Conservation (phyloP, 2,888 invertebrate genomes). For the Hyles lineata region DNA sequence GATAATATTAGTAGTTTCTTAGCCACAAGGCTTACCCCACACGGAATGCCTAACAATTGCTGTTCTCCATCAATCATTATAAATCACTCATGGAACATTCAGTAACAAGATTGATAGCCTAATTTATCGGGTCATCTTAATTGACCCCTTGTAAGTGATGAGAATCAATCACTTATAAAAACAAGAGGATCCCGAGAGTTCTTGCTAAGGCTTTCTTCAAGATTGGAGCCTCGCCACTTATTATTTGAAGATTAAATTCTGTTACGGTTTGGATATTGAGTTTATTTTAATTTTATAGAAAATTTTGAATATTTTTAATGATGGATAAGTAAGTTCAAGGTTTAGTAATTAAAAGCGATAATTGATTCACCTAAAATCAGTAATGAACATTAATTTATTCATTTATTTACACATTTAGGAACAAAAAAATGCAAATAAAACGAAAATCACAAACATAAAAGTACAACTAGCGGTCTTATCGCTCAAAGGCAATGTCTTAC, state of each 20-base stretch:
- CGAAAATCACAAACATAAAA: too few species aligned
- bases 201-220: slow-evolving; percentile 43
- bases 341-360: too few species aligned
- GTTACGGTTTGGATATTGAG: not conserved
- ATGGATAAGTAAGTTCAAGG: not conserved
- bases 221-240: slow-evolving; percentile 41
- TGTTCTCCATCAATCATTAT: slow-evolving; percentile 27
- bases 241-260: slow-evolving; percentile 34
- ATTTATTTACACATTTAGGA: too few species aligned
- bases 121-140: slow-evolving; percentile 64
- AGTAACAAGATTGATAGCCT: slow-evolving; percentile 48
- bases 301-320: not conserved
- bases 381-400: too few species aligned
- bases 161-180: slow-evolving; percentile 49
- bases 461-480: too few species aligned
- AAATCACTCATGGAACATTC: slow-evolving; percentile 28
- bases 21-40: not conserved
- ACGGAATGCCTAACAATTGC: slow-evolving; percentile 5
- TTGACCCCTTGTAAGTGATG: slow-evolving; percentile 46
- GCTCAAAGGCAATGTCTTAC: too few species aligned
- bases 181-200: slow-evolving; percentile 42
- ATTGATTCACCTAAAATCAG: too few species aligned
- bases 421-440: too few species aligned
- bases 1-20: not conserved
- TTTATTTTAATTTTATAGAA: not conserved